phyloP scores from a whole-genome alignment of 2,888 invertebrate species.

The Drosophila ochracea region DNA sequence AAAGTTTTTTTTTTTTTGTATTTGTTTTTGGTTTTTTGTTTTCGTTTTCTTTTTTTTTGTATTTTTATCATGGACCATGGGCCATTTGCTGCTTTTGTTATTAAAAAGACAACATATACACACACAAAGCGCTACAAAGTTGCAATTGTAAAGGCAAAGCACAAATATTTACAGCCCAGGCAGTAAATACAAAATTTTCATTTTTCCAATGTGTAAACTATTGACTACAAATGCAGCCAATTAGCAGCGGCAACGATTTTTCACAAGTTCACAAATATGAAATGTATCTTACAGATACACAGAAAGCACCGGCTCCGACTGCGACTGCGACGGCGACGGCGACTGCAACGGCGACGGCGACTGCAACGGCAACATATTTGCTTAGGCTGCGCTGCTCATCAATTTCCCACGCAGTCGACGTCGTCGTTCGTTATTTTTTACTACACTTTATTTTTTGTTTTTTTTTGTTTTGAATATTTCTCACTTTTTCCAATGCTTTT shows the following conservation, averaged over 20 bases:
- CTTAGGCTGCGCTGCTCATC: constrained; percentile 65
- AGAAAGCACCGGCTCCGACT: constrained; percentile 11
- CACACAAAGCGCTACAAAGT: constrained; percentile 33
- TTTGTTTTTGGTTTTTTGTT: constrained; percentile 34
- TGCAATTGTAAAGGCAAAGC: constrained; percentile 32
- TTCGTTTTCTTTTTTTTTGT: constrained; percentile 16
- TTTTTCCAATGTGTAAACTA: constrained; percentile 64
- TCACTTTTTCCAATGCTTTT: constrained; percentile 52
- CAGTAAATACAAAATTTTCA: constrained; percentile 40
- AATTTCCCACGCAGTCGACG: constrained; percentile 65
- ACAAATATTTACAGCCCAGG: constrained; percentile 68
- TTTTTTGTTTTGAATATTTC: constrained; percentile 41
- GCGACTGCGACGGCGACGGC: constrained; percentile 13
- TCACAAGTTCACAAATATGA: constrained; percentile 73
- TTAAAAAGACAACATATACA: constrained; percentile 43
- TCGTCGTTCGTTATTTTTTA: constrained; percentile 60
- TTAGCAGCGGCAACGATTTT: constrained; percentile 74
- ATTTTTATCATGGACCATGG: constrained; percentile 67
- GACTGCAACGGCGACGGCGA: constrained; percentile 17
- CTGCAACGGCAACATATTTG: constrained; percentile 45
- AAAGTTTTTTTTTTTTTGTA: constrained; percentile 21
- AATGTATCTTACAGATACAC: constrained; percentile 58
- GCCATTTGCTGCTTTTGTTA: constrained; percentile 76
- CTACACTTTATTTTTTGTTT: constrained; percentile 42
- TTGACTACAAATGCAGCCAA: constrained; percentile 73